These are phyloP conservation scores for Hormaphis cornu DNA, from an alignment of 1,140 invertebrate genomes.

Conservation along the genomic window DNA sequence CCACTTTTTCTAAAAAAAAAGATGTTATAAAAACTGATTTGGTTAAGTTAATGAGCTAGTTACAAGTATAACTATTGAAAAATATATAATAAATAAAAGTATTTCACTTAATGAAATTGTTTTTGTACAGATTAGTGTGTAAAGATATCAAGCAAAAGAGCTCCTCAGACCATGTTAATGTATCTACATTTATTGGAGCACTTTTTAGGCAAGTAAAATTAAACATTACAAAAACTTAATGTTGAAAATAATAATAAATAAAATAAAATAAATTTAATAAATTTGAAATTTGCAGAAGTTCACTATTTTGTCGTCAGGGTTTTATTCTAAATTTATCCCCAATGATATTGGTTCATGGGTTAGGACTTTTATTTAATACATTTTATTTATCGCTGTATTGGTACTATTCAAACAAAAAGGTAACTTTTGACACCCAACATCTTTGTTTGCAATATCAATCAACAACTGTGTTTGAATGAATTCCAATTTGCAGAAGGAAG, in stretches of 20 bases:
- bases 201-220: background rate
- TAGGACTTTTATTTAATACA: background rate
- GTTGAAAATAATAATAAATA: background rate
- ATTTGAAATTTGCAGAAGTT: conserved; percentile 1
- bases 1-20: too few relatives aligned
- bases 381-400: background rate
- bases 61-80: too few relatives aligned
- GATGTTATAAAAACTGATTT: too few relatives aligned
- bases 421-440: background rate
- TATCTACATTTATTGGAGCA: background rate
- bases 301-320: conserved; percentile 6
- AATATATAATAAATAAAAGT: too few relatives aligned
- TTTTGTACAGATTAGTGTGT: background rate
- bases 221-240: background rate
- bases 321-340: conserved; percentile 1
- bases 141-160: background rate
- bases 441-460: background rate
- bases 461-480: background rate
- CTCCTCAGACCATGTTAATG: background rate
- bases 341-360: background rate
- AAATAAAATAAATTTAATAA: background rate
- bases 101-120: background rate
- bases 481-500: background rate
- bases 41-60: too few relatives aligned
- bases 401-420: conserved; percentile 9